Evolutionary conservation across 1,140 invertebrate species (phyloP), one percentile per base, ranked within the genome.

Genomic region (Dinoponera quadriceps): DNA sequence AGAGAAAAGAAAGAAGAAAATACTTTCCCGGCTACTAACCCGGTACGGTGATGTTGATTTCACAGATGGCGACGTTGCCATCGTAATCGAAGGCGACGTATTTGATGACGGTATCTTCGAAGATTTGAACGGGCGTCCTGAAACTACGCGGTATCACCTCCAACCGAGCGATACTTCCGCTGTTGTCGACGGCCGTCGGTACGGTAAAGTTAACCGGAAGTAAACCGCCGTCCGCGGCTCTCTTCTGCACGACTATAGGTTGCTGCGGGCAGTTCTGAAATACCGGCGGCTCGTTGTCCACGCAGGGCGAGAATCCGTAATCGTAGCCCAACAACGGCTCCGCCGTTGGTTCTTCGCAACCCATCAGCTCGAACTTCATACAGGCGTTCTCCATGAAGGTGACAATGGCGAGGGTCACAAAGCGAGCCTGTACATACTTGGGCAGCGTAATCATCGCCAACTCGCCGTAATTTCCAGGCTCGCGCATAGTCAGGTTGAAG

Each of bases 341-440:
- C 11, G 95, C 93, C 55, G 95, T 95, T 0, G 97, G 96, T 90
- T 98, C 97, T 91, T 99, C 97, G 92, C 98, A 99, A 65, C 98
- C 98, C 96, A 99, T 98, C 27, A 99, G 92, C 94, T 99, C 98
- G 90, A 99, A 99, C 93, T 99, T 99, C 82, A 99, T 94, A 93
- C 98, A 99, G 73, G 98, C 98, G 92, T 99, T 99, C 85, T 98
- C 98, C 96, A 99, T 98, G 90, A 99, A 99, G 90, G 98, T 98
- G 0, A 99, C 98, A 88, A 99, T 98, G 82, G 97, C 97, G 77
- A 99, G 94, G 89, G 99, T 98, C 7, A 99, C 97, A 92, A 98
- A 99, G 90, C 98, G 95, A 1, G 98, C 98, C 94, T 98, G 96
- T 0, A 99, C 98, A 84, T 97, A 98, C 93, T 98, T 98, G 3